phyloP scores from a whole-genome alignment of 2,797 vertebrate species.

The Enteromius mattozi region DNA sequence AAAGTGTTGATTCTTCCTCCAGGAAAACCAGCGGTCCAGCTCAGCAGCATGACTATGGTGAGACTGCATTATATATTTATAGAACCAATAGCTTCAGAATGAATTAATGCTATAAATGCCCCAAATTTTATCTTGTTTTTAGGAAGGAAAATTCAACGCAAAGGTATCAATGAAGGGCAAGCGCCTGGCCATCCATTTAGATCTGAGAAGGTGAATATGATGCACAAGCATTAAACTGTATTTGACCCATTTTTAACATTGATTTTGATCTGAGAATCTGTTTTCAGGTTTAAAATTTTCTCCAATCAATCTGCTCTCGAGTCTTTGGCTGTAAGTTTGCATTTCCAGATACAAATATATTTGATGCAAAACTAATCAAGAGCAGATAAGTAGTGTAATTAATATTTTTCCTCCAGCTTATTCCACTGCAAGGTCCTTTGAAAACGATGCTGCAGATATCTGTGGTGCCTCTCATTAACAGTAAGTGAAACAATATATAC shows the following conservation, averaged over 20 bases:
- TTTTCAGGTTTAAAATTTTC: slow-evolving; percentile 91
- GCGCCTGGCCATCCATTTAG: slow-evolving; percentile 82
- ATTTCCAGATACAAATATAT: not conserved
- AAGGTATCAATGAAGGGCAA: slow-evolving; percentile 89
- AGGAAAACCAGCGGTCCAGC: slow-evolving; percentile 76
- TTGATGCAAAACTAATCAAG: not conserved
- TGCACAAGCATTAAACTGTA: not conserved
- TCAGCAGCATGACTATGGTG: slow-evolving; percentile 95
- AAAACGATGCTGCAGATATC: slow-evolving; percentile 92
- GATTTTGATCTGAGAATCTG: slow-evolving; percentile 13
- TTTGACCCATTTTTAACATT: not conserved
- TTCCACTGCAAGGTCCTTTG: slow-evolving; percentile 90
- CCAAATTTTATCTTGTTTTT: slow-evolving; percentile 29
- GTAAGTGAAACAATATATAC: slow-evolving; percentile 71
- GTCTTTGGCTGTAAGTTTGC: slow-evolving; percentile 88
- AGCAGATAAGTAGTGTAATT: not conserved
- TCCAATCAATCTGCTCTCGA: slow-evolving; percentile 93
- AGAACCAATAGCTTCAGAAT: not conserved
- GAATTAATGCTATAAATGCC: not conserved
- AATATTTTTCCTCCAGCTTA: slow-evolving; percentile 76
- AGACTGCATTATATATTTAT: slow-evolving; percentile 18
- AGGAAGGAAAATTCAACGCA: slow-evolving; percentile 83
- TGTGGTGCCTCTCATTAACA: slow-evolving; percentile 91
- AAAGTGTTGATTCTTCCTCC: slow-evolving; percentile 82
- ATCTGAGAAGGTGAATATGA: slow-evolving; percentile 85